Evolutionary conservation across 1,140 invertebrate genomes (phyloP), one percentile per base, ranked within the genome.

Genomic region (Drosophila orena): DNA sequence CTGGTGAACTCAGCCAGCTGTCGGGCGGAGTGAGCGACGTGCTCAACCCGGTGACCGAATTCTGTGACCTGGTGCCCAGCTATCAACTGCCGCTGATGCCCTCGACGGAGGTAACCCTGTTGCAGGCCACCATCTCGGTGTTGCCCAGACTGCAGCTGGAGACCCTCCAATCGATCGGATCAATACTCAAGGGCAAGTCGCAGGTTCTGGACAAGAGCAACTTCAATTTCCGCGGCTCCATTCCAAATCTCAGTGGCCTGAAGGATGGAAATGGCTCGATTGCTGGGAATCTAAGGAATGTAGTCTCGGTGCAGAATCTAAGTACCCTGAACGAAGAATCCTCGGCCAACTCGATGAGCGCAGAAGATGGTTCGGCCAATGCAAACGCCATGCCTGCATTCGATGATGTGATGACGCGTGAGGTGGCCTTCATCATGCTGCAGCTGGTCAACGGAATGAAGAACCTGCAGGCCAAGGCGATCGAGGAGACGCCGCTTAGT

Each of bases 401-500:
- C 38, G 91, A 91, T 70, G 92, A 91, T 77, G 89, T 92, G 4
- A 90, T 92, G 90, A 91, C 89, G 10, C 92, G 93, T n/a, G 94
- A 94, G 47, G 93, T 93, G 35, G 94, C 94, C 50, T 96, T 97
- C 81, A 94, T 97, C 38, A 93, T 97, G 91, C 93, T 97, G 47
- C 97, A 97, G 90, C 93, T 97, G 42, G 95, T 97, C 2, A 96
- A 96, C 66, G 96, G 95, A 0, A 92, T 97, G 43, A 97, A 97
- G 89, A 95, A 95, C 79, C 93, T 98, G n/a, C 96, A 97, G 90
- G 96, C 96, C 3, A 95, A 96, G 59, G 96, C 96, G 3, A 95
- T 97, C 17, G 96, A 97, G 81, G 96, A 97, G 79, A 93, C 96
- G 12, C 94, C 96, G 0, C 93, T 94, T 24, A 94, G 94, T 64